Evolutionary conservation across 1,140 invertebrate species (phyloP).

Genomic region (Aphaenogaster ashmeadi): DNA sequence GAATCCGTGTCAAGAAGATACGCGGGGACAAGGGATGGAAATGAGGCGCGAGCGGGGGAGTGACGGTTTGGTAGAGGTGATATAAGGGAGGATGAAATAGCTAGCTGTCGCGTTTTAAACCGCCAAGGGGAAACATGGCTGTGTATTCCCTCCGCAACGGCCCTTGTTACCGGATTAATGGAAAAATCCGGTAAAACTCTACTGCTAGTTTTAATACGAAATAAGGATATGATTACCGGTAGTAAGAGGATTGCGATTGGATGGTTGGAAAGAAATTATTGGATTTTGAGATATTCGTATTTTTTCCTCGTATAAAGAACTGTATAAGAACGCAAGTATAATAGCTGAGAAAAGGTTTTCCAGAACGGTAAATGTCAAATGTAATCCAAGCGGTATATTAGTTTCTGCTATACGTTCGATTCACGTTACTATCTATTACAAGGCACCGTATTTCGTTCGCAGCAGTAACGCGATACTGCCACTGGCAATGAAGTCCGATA

Average conservation of each 20-base stretch:
- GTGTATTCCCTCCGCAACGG: background rate
- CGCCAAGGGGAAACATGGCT: background rate
- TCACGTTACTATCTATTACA: background rate
- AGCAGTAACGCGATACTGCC: conserved; percentile 3
- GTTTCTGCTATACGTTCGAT: background rate
- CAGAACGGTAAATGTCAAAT: background rate
- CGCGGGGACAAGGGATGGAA: background rate
- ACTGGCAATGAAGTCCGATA: background rate
- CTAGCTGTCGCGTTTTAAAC: conserved; percentile 9
- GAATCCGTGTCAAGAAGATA: conserved; percentile 44
- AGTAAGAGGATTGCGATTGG: background rate
- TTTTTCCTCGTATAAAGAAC: background rate
- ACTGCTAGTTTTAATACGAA: background rate
- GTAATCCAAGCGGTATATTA: background rate
- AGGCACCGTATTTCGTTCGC: conserved; percentile 3
- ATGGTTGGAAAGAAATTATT: conserved; percentile 10
- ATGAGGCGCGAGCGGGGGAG: background rate
- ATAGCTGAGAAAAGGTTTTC: background rate
- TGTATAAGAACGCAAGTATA: background rate
- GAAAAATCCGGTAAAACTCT: background rate
- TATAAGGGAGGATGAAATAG: background rate
- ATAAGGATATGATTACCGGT: too few relatives aligned
- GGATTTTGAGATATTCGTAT: background rate
- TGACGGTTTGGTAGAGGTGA: background rate
- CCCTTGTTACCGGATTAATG: background rate